Conservation (phyloP, 2,888 invertebrate species). For the Lochmaea capreae region DNA sequence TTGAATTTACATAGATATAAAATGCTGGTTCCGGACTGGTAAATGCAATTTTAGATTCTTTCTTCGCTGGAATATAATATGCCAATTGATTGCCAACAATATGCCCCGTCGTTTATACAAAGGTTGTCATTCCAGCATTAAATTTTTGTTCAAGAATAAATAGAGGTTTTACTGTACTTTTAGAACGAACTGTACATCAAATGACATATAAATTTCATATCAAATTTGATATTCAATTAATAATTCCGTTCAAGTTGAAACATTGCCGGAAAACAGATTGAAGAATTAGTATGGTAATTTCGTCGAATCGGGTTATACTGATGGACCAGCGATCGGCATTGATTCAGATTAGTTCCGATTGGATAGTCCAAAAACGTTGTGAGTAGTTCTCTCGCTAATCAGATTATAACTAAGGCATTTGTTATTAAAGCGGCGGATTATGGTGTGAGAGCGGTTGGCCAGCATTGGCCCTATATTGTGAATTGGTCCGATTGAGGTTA, state of each 20-base stretch:
- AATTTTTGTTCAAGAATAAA: no score
- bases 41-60: no score
- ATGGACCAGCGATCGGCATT: slow-evolving; percentile 32
- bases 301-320: slow-evolving; percentile 35
- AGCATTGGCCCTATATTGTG: slow-evolving; percentile 17
- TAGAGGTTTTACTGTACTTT: no score
- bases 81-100: no score
- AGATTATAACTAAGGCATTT: slow-evolving; percentile 62
- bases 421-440: slow-evolving; percentile 62
- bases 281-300: slow-evolving; percentile 35
- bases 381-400: slow-evolving; percentile 55
- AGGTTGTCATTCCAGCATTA: no score
- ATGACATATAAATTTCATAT: no score
- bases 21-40: no score
- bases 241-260: slow-evolving; percentile 12
- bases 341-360: slow-evolving; percentile 50
- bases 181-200: no score
- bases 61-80: no score
- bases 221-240: slow-evolving; percentile 8
- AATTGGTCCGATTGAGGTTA: slow-evolving; percentile 17
- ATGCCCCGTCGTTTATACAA: no score
- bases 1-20: no score
- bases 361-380: slow-evolving; percentile 53
- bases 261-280: slow-evolving; percentile 16
- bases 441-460: slow-evolving; percentile 44